These are phyloP conservation scores for Psilopogon haemacephalus DNA, from an alignment of 2,113 vertebrate genomes.

Conservation along the genomic window DNA sequence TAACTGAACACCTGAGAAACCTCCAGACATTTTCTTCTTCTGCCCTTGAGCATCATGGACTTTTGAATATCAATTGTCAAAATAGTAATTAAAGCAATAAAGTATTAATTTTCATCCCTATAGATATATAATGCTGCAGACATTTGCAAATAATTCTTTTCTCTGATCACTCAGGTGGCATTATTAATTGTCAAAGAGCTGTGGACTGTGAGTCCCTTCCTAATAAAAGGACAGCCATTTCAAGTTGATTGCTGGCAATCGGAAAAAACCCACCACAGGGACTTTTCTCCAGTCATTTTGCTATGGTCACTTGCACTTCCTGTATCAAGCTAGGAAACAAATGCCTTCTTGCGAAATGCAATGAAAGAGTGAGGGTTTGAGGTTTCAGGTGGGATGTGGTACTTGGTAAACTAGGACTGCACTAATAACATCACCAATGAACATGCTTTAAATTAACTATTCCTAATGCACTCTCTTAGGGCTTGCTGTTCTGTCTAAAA, in stretches of 20 bases:
- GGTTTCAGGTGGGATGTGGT: neutral
- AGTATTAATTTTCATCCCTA: neutral
- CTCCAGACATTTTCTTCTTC: neutral
- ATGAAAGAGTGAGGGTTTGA: neutral
- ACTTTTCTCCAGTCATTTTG: neutral
- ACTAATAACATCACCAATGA: neutral
- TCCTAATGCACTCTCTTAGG: neutral
- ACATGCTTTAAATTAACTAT: neutral
- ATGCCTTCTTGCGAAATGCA: neutral
- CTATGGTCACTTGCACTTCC: neutral
- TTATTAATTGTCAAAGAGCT: neutral
- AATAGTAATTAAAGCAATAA: neutral
- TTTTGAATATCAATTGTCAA: neutral
- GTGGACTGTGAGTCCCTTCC: neutral
- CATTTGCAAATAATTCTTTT: neutral
- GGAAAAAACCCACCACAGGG: neutral
- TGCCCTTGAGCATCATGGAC: neutral
- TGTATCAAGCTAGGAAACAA: neutral
- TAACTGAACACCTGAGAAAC: neutral
- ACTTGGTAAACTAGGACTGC: neutral
- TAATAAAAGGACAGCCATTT: neutral
- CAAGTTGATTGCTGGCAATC: neutral
- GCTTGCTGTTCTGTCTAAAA: neutral
- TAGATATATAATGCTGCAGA: neutral
- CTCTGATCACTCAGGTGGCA: neutral